phyloP scores from a whole-genome alignment of 2,113 vertebrate genomes.

The Eurystomus gularis region DNA sequence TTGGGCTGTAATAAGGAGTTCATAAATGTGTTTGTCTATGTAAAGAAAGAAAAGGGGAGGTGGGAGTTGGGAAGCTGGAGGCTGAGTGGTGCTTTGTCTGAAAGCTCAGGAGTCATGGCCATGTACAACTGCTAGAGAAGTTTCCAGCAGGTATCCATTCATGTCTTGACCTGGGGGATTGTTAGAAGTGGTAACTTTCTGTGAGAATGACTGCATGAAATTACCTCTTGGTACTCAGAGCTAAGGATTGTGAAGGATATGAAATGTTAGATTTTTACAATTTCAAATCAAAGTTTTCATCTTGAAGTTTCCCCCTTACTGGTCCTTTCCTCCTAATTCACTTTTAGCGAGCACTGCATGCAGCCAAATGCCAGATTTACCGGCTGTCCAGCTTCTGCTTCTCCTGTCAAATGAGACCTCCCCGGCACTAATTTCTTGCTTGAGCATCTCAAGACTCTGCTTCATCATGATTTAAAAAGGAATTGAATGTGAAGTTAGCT shows the following conservation, averaged over 20 bases:
- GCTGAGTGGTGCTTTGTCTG: background rate
- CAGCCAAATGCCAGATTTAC: background rate
- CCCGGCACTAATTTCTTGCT: background rate
- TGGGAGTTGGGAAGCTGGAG: background rate
- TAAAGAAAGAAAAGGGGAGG: background rate
- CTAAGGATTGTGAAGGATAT: background rate
- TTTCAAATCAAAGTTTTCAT: background rate
- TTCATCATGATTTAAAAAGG: background rate
- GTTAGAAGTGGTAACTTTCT: background rate
- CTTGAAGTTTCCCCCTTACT: background rate
- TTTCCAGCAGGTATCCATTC: background rate
- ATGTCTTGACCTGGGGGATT: background rate
- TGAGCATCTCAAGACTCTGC: background rate
- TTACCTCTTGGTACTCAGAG: background rate
- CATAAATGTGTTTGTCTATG: background rate
- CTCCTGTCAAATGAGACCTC: background rate
- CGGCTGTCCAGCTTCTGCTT: background rate
- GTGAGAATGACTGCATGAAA: background rate
- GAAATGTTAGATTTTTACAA: background rate
- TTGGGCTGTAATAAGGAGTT: background rate
- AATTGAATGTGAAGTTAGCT: background rate
- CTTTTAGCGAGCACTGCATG: background rate
- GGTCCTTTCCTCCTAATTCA: background rate
- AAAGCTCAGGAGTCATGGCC: background rate
- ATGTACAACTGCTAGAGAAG: background rate